Evolutionary conservation across 2,888 invertebrate species (phyloP).

Genomic region (Chloroclysta siterata): DNA sequence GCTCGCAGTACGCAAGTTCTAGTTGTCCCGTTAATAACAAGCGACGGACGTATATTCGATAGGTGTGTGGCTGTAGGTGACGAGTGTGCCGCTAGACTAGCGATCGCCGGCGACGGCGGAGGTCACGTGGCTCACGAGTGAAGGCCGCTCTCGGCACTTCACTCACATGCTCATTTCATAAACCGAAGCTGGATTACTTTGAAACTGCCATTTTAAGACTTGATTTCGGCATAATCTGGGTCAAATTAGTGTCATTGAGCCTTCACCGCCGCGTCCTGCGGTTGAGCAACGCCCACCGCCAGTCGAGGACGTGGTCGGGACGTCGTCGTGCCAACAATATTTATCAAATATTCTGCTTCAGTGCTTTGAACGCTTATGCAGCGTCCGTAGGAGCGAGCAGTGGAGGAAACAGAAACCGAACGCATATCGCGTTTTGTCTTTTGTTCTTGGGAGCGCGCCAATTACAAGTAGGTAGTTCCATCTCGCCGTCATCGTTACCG

Average conservation of each 20-base stretch:
- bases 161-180: not conserved
- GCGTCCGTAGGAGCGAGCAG: no score
- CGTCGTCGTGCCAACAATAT: no score
- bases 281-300: slow-evolving; percentile 2
- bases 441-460: no score
- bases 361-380: no score
- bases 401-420: no score
- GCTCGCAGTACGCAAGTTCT: not conserved
- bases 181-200: slow-evolving; percentile 3
- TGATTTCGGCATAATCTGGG: slow-evolving; percentile 3
- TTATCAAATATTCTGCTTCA: no score
- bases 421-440: no score
- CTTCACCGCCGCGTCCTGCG: slow-evolving; percentile 4
- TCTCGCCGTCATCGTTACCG: no score
- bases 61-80: no score
- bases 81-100: no score
- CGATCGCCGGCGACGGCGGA: not conserved
- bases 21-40: not conserved
- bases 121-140: not conserved
- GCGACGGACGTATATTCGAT: not conserved
- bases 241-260: slow-evolving; percentile 4
- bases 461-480: no score
- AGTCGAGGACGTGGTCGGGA: no score
- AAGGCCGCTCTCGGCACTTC: not conserved
- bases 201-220: not conserved